These are phyloP conservation scores for Platypus cylindrus DNA, from an alignment of 2,888 invertebrate genomes.

Conservation along the genomic window DNA sequence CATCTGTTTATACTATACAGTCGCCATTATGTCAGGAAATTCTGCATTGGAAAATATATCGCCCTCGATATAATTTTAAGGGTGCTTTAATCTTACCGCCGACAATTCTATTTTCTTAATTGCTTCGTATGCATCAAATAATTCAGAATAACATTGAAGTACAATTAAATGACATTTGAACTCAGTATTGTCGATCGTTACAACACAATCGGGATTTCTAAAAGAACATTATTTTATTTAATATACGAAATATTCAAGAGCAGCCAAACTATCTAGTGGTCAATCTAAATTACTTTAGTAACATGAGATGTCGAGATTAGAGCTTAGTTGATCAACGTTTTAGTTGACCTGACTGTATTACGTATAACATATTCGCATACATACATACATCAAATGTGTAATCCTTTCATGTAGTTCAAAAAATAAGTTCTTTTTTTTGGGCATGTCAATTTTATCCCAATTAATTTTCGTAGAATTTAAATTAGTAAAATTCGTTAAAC, in stretches of 20 bases:
- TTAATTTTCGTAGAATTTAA: too few species aligned
- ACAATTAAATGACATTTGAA: constrained; percentile 58
- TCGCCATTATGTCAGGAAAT: too few species aligned
- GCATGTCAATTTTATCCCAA: constrained; percentile 49
- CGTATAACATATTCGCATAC: too few species aligned
- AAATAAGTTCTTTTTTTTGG: constrained; percentile 54
- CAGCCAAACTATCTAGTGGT: too few species aligned
- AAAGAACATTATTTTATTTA: constrained; percentile 13
- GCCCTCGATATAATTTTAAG: too few species aligned
- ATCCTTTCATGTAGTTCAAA: constrained; percentile 52
- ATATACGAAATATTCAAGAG: constrained; percentile 4
- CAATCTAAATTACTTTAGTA: too few species aligned
- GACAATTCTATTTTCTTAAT: constrained; percentile 34
- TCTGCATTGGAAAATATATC: too few species aligned
- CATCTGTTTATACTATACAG: too few species aligned
- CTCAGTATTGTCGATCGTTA: constrained; percentile 51
- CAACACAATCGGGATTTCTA: constrained; percentile 56
- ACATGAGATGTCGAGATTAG: too few species aligned
- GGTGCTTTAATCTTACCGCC: constrained; percentile 23
- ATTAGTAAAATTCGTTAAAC: too few species aligned
- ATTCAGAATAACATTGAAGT: constrained; percentile 54
- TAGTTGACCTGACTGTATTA: too few species aligned
- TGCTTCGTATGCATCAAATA: constrained; percentile 43
- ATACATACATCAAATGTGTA: constrained; percentile 49
- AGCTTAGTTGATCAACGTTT: too few species aligned